Evolutionary conservation across 1,140 invertebrate genomes (phyloP), one percentile per base, ranked within the genome.

Genomic region (Panagrolaimus sp.): DNA sequence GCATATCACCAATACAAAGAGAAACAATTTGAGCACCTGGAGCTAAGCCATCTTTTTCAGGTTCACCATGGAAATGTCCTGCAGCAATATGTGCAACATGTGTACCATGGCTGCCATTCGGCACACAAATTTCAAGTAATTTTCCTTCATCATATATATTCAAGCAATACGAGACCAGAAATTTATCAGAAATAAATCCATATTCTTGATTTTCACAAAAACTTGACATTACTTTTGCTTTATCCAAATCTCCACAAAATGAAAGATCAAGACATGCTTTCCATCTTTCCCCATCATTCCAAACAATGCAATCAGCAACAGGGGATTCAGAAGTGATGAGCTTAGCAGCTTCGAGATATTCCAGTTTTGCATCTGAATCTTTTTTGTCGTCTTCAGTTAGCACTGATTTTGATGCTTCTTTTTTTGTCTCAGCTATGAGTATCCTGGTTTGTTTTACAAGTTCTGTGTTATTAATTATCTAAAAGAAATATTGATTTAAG

Each of bases 81-180:
- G 92, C 88, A 23, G 94, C 91, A 72, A 98, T 98, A 16, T 91
- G 90, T 0, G 94, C 92, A 13, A 98, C 95, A 83, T 98, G 94
- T 1, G 93, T 97, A n/a, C 93, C 31, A 38, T 38, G 31, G 31
- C 2, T 4, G 2, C 31, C 31, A 38, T 57, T 27, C 7, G 31
- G 31, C 89, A 89, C 89, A 87, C 94, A 92, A 69, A 98, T 89
- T 87, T 98, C 93, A 47, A 97, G 84, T 0, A 90, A 86, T 81
- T 96, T 90, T 64, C 94, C 94, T 61, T 92, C 88, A 78, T 95
- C 89, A 79, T 96, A 89, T 46, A 98, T 90, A 84, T 96, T 96
- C 16, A 97, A 89, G 72, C 89, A 90, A 83, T 92, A 88, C 7
- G 31, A 38, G 2, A 38, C 31, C 31, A 38, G 7, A 38, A 38